Evolutionary conservation across 2,797 vertebrate species (phyloP).

Genomic region (Nyctibius grandis): DNA sequence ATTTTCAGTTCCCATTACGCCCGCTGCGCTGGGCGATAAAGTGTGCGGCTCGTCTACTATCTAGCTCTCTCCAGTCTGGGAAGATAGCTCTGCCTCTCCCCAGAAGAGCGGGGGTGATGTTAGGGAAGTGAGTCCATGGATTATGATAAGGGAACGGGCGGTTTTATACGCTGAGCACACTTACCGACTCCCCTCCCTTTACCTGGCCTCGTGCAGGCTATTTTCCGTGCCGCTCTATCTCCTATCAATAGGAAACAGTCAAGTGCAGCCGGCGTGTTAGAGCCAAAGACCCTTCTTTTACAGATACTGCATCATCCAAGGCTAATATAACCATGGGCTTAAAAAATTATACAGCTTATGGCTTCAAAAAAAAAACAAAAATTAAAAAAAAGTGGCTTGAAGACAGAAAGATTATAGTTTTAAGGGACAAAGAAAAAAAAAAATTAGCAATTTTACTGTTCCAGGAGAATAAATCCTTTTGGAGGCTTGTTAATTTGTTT

Average conservation of each 20-base stretch:
- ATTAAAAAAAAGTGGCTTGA: background rate
- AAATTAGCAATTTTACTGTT: background rate
- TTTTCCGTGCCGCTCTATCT: constrained; percentile 68
- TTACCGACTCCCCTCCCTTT: background rate
- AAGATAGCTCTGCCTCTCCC: constrained; percentile 33
- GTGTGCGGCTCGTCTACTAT: constrained; percentile 8
- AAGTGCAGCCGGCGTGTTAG: background rate
- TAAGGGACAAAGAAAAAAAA: background rate
- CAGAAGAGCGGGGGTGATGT: constrained; percentile 40
- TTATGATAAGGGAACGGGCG: constrained; percentile 49
- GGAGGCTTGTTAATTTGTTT: background rate
- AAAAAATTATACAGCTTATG: constrained; percentile 57
- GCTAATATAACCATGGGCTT: constrained; percentile 57
- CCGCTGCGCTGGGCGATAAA: constrained; percentile 13
- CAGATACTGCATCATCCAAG: constrained; percentile 18
- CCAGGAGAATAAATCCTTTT: background rate
- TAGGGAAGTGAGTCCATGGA: constrained; percentile 26
- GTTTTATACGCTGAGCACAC: constrained; percentile 58
- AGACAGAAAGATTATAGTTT: background rate
- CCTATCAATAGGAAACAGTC: constrained; percentile 68
- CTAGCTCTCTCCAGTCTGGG: constrained; percentile 47
- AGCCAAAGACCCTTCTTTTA: background rate
- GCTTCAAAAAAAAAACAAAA: background rate
- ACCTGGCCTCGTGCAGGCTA: constrained; percentile 20
- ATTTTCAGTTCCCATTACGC: constrained; percentile 64